These are phyloP conservation scores for Chymomyza procnemis DNA, from an alignment of 2,888 invertebrate genomes.

Conservation along the genomic window DNA sequence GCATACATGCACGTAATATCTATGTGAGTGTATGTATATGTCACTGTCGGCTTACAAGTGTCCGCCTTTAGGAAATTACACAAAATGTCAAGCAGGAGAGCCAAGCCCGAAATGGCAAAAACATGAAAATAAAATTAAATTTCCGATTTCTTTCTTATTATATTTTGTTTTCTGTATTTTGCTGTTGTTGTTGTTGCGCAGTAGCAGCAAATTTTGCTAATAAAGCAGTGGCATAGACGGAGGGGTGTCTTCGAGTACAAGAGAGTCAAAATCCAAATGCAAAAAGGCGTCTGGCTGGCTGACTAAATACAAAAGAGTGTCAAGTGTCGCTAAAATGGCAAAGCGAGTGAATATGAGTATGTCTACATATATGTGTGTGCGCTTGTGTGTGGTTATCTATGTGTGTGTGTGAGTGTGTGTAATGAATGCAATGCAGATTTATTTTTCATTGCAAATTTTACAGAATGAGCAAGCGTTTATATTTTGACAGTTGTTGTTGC, in stretches of 20 bases:
- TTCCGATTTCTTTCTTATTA: constrained; percentile 50
- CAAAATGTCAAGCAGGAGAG: constrained; percentile 38
- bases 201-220: constrained; percentile 62
- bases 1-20: neutral
- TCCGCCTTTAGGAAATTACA: constrained; percentile 22
- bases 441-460: constrained; percentile 52
- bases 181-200: constrained; percentile 30
- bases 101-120: constrained; percentile 23
- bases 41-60: constrained; percentile 7
- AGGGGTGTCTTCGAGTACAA: neutral
- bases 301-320: constrained; percentile 70
- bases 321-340: constrained; percentile 53
- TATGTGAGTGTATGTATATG: neutral
- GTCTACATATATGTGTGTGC: constrained; percentile 31
- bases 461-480: constrained; percentile 60
- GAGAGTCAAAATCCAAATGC: neutral
- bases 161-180: constrained; percentile 14
- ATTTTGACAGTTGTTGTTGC: constrained; percentile 64
- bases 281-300: constrained; percentile 37
- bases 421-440: constrained; percentile 35
- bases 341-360: constrained; percentile 13
- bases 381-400: constrained; percentile 8
- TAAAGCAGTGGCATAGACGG: constrained; percentile 39
- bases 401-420: constrained; percentile 6
- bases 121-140: constrained; percentile 75